These are phyloP conservation scores for Catonia carolina DNA, from an alignment of 2,888 invertebrate genomes.

Conservation along the genomic window DNA sequence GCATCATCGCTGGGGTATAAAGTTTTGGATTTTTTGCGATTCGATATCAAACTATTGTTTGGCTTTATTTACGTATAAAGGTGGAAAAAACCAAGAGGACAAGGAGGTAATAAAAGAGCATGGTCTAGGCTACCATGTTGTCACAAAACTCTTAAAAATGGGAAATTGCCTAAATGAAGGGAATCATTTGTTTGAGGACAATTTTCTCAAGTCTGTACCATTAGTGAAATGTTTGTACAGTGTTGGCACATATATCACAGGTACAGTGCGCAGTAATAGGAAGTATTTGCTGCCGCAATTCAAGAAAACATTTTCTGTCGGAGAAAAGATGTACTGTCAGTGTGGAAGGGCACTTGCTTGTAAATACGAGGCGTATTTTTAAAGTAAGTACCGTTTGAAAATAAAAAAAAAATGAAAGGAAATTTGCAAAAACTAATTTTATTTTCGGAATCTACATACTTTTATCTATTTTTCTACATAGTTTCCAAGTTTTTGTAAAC, in stretches of 20 bases:
- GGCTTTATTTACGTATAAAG: slow-evolving; percentile 15
- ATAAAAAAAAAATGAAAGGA: too few relatives aligned
- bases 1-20: slow-evolving; percentile 16
- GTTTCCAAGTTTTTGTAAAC: too few relatives aligned
- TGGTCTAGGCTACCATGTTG: too few relatives aligned
- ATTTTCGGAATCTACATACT: too few relatives aligned
- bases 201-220: slow-evolving; percentile 10
- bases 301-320: slow-evolving; percentile 11
- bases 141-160: slow-evolving; percentile 12
- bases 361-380: too few relatives aligned
- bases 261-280: slow-evolving; percentile 13
- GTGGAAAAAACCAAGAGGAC: background rate
- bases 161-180: slow-evolving; percentile 15
- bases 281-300: slow-evolving; percentile 12
- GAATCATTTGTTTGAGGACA: slow-evolving; percentile 14
- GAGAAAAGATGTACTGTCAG: slow-evolving; percentile 15
- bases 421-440: too few relatives aligned
- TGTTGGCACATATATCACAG: slow-evolving; percentile 5
- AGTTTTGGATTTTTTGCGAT: slow-evolving; percentile 17
- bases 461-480: too few relatives aligned
- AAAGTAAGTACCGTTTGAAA: too few relatives aligned
- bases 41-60: background rate
- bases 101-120: slow-evolving; percentile 2
- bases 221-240: slow-evolving; percentile 7
- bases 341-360: too few relatives aligned